Evolutionary conservation across 1,140 invertebrate genomes (phyloP).

Genomic region (Eciton burchellii): DNA sequence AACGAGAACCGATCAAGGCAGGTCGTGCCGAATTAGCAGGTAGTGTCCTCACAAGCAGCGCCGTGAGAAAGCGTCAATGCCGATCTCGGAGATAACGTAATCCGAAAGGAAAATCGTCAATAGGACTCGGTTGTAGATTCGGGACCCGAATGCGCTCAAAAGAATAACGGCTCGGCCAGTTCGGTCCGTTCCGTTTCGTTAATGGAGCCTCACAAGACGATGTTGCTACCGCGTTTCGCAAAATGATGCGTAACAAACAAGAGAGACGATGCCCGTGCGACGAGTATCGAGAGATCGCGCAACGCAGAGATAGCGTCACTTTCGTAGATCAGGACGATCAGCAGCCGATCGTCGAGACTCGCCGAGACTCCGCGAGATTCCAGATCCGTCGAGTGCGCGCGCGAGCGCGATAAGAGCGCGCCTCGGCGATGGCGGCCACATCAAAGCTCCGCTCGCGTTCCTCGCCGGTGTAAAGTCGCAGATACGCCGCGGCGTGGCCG

Average conservation of each 20-base stretch:
- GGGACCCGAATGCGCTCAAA: background rate
- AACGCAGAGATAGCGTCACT: slow-evolving; percentile 2
- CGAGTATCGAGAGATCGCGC: too few species aligned
- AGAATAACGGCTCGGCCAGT: too few species aligned
- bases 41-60: slow-evolving; percentile 63
- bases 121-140: background rate
- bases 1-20: slow-evolving; percentile 68
- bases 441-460: slow-evolving; percentile 79
- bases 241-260: background rate
- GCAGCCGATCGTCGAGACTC: too few species aligned
- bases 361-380: slow-evolving; percentile 39
- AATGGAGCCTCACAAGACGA: background rate
- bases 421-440: slow-evolving; percentile 83
- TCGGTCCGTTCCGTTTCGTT: background rate
- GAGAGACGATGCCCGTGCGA: too few species aligned
- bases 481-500: slow-evolving; percentile 82
- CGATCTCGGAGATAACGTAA: slow-evolving; percentile 43
- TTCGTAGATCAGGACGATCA: slow-evolving; percentile 12
- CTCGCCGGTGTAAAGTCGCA: slow-evolving; percentile 80
- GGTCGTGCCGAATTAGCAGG: slow-evolving; percentile 73
- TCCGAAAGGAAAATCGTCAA: slow-evolving; percentile 48
- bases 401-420: slow-evolving; percentile 85
- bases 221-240: background rate
- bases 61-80: slow-evolving; percentile 35
- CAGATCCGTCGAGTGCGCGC: slow-evolving; percentile 60